These are phyloP conservation scores for Lytechinus variegatus DNA, from an alignment of 35 echinoderm and acorn worm genomes.

Conservation along the genomic window DNA sequence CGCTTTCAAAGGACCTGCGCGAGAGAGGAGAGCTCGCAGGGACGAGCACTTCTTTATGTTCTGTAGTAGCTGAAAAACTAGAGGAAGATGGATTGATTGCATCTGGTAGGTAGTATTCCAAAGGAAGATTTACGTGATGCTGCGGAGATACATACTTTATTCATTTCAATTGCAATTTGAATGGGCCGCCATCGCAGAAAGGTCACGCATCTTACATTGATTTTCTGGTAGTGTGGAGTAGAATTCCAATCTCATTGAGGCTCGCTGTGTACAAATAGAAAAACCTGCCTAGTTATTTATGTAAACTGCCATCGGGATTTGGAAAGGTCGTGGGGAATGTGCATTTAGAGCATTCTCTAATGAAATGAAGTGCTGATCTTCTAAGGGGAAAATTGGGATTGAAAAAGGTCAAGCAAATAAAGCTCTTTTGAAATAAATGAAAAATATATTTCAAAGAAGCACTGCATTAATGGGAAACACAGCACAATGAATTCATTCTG, in stretches of 20 bases:
- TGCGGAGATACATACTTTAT: background rate
- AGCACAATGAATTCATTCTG: background rate
- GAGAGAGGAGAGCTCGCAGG: background rate
- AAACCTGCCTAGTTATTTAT: conserved; percentile 5
- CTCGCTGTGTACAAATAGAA: background rate
- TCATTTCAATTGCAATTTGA: conserved; percentile 6
- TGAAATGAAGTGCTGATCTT: background rate
- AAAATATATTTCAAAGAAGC: background rate
- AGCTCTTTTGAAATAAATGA: background rate
- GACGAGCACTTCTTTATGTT: background rate
- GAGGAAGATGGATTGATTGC: conserved; percentile 9
- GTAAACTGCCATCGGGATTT: background rate
- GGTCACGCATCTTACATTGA: conserved; percentile 1
- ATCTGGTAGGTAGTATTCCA: background rate
- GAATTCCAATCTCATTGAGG: background rate
- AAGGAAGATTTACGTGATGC: background rate
- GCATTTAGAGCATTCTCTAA: background rate
- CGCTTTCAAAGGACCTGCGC: background rate
- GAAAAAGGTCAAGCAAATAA: background rate
- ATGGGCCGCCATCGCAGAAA: background rate
- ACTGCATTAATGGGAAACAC: background rate
- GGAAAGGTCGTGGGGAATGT: background rate
- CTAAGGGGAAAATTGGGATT: background rate
- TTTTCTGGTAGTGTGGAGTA: background rate
- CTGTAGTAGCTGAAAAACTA: background rate